Percentiles rank a stretch among this genome's conserved stretches.
phyloP scores from a whole-genome alignment of 2,797 vertebrate genomes.

The Hydrocynus forskahlii region DNA sequence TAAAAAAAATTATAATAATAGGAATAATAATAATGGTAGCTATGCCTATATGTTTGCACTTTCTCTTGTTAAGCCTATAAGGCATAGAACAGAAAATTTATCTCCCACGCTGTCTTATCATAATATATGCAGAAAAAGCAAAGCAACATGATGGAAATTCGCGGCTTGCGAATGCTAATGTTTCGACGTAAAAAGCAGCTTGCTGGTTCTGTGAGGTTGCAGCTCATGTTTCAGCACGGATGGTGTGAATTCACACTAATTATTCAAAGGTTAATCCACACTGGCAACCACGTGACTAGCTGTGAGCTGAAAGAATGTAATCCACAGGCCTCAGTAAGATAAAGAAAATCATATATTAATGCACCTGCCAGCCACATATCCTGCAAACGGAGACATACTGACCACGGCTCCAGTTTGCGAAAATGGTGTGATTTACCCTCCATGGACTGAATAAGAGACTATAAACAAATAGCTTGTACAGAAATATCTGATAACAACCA shows the following conservation, averaged over 20 bases:
- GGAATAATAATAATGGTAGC: too few relatives aligned
- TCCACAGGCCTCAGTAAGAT: background rate
- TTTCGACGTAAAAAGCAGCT: slow-evolving; percentile 18
- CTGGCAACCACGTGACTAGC: slow-evolving; percentile 4
- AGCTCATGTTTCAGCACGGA: background rate
- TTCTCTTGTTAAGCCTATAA: background rate
- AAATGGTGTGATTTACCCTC: background rate
- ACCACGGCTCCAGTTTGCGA: background rate
- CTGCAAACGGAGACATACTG: background rate
- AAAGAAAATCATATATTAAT: background rate
- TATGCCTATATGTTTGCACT: background rate
- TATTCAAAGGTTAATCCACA: slow-evolving; percentile 7
- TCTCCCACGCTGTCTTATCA: background rate
- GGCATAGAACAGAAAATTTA: background rate
- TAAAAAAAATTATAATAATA: too few relatives aligned
- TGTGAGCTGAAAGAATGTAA: background rate
- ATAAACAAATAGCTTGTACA: background rate
- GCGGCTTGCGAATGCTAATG: slow-evolving; percentile 11
- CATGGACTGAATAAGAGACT: background rate
- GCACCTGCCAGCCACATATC: background rate
- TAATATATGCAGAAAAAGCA: background rate
- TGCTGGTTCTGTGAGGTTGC: background rate
- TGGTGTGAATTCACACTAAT: slow-evolving; percentile 42
- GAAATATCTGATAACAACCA: background rate
- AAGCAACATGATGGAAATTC: background rate